phyloP scores from a whole-genome alignment of 2,888 invertebrate genomes.

The Baronia brevicornis region DNA sequence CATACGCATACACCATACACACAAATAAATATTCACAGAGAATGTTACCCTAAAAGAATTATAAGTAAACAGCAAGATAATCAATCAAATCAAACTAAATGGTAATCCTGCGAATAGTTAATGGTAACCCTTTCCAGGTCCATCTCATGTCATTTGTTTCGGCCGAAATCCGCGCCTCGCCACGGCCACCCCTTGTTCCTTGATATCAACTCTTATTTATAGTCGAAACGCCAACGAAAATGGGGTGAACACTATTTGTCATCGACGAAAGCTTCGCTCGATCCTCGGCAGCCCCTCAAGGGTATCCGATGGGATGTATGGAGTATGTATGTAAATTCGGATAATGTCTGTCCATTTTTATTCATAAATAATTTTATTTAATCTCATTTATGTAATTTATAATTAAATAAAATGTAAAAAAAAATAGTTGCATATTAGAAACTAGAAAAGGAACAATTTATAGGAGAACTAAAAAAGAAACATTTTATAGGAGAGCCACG shows the following conservation, averaged over 20 bases:
- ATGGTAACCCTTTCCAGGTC: constrained; percentile 61
- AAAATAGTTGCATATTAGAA: too few species aligned
- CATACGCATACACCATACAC: too few species aligned
- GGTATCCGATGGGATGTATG: constrained; percentile 40
- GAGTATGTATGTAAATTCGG: constrained; percentile 15
- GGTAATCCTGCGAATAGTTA: constrained; percentile 39
- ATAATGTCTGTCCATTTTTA: constrained; percentile 16
- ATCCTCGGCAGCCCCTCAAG: constrained; percentile 26
- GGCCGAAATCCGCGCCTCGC: constrained; percentile 45
- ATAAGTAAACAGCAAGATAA: constrained; percentile 26
- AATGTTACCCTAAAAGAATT: constrained; percentile 16
- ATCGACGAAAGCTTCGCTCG: constrained; percentile 61
- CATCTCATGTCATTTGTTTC: constrained; percentile 69
- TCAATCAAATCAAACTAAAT: constrained; percentile 43
- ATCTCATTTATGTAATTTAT: too few species aligned
- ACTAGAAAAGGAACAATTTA: too few species aligned
- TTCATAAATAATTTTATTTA: constrained; percentile 4
- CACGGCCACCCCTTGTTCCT: constrained; percentile 42
- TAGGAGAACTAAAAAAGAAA: too few species aligned
- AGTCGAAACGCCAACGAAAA: constrained; percentile 65
- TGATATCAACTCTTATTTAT: constrained; percentile 67
- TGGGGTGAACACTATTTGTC: constrained; percentile 67
- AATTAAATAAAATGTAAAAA: too few species aligned
- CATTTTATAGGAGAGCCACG: too few species aligned
- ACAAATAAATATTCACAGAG: too few species aligned